These are phyloP conservation scores for Sycobia sp. DNA, from an alignment of 1,140 invertebrate species.

Conservation along the genomic window DNA sequence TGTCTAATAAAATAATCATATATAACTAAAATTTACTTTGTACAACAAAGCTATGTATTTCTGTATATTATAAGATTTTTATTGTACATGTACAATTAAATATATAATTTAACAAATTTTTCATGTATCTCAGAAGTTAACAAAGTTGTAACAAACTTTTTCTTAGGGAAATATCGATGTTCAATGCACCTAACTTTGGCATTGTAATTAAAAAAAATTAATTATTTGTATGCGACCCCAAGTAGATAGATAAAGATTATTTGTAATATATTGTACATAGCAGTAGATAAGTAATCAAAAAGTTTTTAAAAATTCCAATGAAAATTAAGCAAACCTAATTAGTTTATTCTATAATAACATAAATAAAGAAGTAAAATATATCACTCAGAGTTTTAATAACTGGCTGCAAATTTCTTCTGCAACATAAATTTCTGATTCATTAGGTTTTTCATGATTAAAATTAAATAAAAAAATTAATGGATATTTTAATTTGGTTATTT, in stretches of 20 bases:
- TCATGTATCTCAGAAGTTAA: too few relatives aligned
- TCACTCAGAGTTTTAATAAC: conserved; percentile 16
- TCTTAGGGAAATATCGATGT: conserved; percentile 1
- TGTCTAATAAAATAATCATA: background rate
- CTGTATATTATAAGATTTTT: too few relatives aligned
- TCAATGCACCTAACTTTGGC: conserved; percentile 18
- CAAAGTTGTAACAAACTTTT: background rate
- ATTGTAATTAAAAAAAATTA: conserved; percentile 37
- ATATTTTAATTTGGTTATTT: conserved; percentile 22
- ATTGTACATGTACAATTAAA: background rate
- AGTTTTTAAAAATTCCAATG: conserved; percentile 22
- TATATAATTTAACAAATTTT: too few relatives aligned
- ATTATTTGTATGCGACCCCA: conserved; percentile 46
- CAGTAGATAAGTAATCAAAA: conserved; percentile 45
- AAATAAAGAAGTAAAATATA: conserved; percentile 26
- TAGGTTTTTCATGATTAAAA: conserved; percentile 10
- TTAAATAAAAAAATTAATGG: conserved; percentile 10
- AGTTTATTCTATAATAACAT: conserved; percentile 16
- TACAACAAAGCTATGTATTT: too few relatives aligned
- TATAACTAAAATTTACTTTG: background rate
- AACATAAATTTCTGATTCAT: conserved; percentile 19
- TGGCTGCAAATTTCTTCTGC: conserved; percentile 28
- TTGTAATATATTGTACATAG: conserved; percentile 61
- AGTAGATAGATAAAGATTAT: conserved; percentile 48
- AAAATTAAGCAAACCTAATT: conserved; percentile 31